Conservation (phyloP, 2,797 vertebrate genomes). For the Pseudotriccus pelzelni region DNA sequence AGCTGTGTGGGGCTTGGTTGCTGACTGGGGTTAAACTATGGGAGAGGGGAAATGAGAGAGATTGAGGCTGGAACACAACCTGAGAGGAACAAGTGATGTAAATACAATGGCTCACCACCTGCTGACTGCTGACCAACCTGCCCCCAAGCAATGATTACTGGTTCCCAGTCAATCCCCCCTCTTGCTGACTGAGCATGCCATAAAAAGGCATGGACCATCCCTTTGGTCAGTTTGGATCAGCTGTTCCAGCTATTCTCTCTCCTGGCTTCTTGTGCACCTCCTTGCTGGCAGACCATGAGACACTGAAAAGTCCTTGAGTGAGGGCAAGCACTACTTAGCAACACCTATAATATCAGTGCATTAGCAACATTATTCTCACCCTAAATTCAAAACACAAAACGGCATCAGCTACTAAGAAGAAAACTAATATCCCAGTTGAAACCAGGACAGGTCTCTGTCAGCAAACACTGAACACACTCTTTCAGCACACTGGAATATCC, state of each 20-base stretch:
- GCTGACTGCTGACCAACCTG: rapidly evolving
- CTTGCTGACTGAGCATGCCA: not conserved
- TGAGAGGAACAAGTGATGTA: not conserved
- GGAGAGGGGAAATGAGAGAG: not conserved
- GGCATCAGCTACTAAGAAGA: not conserved
- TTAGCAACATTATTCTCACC: not conserved
- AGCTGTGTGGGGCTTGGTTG: not conserved
- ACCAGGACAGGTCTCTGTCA: not conserved
- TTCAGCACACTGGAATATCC: not conserved
- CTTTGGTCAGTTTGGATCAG: not conserved
- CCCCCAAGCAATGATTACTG: not conserved
- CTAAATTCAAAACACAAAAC: not conserved
- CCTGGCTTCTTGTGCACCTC: not conserved
- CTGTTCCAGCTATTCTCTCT: not conserved
- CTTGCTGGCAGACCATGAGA: not conserved
- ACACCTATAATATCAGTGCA: not conserved
- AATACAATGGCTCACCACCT: not conserved
- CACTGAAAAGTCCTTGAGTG: not conserved
- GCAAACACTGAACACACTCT: not conserved
- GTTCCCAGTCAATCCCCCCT: not conserved
- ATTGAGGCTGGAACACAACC: not conserved
- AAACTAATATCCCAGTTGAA: not conserved
- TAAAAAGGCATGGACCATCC: not conserved
- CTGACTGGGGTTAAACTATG: not conserved
- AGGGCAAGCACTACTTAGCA: not conserved